Evolutionary conservation across 2,888 invertebrate species (phyloP).

Genomic region (Bembecia ichneumoniformis): DNA sequence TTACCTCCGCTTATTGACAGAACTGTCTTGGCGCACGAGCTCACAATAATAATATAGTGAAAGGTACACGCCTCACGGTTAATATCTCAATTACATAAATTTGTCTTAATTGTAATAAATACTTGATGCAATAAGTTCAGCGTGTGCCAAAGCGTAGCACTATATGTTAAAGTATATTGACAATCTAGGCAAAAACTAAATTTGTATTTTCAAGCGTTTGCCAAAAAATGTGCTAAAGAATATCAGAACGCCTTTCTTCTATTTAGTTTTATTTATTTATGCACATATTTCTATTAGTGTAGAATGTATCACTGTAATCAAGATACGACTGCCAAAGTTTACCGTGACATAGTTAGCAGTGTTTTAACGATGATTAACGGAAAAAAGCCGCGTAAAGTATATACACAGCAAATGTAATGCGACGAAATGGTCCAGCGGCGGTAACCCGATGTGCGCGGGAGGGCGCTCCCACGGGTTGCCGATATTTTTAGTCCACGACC

Average conservation of each 20-base stretch:
- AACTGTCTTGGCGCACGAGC: conserved; percentile 58
- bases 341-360: not conserved
- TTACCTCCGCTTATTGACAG: conserved; percentile 64
- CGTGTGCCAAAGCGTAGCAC: not conserved
- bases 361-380: not conserved
- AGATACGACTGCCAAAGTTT: too few relatives aligned
- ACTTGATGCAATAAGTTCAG: not conserved
- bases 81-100: not conserved
- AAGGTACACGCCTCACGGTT: conserved; percentile 23
- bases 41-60: conserved; percentile 35
- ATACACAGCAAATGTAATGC: conserved; percentile 37
- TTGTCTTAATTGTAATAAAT: not conserved
- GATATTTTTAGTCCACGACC: conserved; percentile 78
- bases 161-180: not conserved
- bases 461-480: conserved; percentile 73
- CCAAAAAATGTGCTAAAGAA: conserved; percentile 10
- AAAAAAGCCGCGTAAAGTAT: conserved; percentile 12
- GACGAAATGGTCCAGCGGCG: conserved; percentile 64
- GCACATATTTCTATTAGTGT: too few relatives aligned
- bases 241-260: conserved; percentile 5
- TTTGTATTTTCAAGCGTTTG: conserved; percentile 8
- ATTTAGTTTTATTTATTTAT: too few relatives aligned
- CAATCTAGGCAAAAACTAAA: not conserved
- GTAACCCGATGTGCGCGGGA: conserved; percentile 66
- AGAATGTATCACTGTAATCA: too few relatives aligned